A percentile compares a stretch with the other conserved stretches of the same genome.
These are phyloP conservation scores for Neolamprologus variostigma DNA, from an alignment of 2,113 vertebrate species.

Conservation along the genomic window DNA sequence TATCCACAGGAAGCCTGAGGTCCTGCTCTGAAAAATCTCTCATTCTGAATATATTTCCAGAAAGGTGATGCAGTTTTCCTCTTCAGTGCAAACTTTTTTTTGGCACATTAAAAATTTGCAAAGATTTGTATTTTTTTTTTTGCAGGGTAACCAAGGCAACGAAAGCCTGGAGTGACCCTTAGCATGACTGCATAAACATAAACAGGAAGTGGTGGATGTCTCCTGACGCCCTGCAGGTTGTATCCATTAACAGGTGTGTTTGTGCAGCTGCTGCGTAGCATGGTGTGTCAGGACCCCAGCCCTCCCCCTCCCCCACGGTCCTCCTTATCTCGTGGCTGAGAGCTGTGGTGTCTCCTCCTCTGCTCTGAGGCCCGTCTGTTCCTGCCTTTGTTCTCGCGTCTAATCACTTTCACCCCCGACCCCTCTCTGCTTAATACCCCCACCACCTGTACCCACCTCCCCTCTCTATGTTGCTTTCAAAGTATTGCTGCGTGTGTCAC, in stretches of 20 bases:
- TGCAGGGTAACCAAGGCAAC: neutral
- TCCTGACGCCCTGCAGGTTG: neutral
- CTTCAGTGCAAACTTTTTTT: neutral
- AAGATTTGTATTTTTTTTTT: neutral
- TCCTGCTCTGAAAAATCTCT: neutral
- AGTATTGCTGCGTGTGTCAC: neutral
- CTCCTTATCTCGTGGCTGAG: neutral
- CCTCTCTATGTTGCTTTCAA: neutral
- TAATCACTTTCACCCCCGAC: constrained; percentile 16
- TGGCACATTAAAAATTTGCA: neutral
- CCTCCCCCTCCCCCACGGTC: neutral
- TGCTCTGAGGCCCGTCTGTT: neutral
- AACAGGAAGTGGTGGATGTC: neutral
- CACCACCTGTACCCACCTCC: neutral
- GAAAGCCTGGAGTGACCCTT: neutral
- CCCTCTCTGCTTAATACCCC: neutral
- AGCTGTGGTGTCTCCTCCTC: neutral
- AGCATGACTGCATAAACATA: neutral
- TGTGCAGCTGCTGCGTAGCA: neutral
- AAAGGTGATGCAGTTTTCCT: neutral
- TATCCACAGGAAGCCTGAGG: neutral
- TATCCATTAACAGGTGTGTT: neutral
- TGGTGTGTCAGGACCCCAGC: too few species aligned
- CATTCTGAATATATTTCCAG: neutral
- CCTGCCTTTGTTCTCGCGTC: constrained; percentile 13